Conservation (phyloP, 2,888 invertebrate genomes). For the Sceliomorpha sp. region DNA sequence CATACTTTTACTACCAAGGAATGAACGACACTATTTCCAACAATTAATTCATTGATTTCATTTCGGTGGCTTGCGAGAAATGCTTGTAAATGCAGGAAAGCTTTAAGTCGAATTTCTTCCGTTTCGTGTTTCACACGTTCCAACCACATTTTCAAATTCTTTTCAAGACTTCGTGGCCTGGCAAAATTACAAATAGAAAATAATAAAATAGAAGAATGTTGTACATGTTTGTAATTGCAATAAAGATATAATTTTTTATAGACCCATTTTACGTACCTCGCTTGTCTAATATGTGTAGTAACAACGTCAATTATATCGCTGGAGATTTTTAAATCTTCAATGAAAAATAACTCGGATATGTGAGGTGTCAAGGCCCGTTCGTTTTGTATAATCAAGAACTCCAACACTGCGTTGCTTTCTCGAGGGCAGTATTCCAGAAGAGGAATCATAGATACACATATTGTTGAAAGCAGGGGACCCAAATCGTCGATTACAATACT, state of each 20-base stretch:
- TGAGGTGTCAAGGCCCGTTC: slow-evolving; percentile 84
- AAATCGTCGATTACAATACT: slow-evolving; percentile 87
- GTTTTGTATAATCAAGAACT: slow-evolving; percentile 88
- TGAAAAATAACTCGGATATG: slow-evolving; percentile 92
- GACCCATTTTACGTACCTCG: slow-evolving; percentile 50
- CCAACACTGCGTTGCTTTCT: slow-evolving; percentile 89
- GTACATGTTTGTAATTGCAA: too few species aligned
- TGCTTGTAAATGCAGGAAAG: slow-evolving; percentile 86
- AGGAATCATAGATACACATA: slow-evolving; percentile 90
- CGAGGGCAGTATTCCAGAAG: slow-evolving; percentile 86
- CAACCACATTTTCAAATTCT: slow-evolving; percentile 85
- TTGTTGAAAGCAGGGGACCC: slow-evolving; percentile 90
- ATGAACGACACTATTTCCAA: slow-evolving; percentile 87
- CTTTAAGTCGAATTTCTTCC: slow-evolving; percentile 88
- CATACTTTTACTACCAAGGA: slow-evolving; percentile 85
- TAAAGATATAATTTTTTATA: too few species aligned
- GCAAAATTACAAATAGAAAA: too few species aligned
- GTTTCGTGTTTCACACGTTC: slow-evolving; percentile 90
- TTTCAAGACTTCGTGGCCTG: slow-evolving; percentile 83
- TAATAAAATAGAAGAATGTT: slow-evolving; percentile 7
- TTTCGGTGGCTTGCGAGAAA: slow-evolving; percentile 86
- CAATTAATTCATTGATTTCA: slow-evolving; percentile 87
- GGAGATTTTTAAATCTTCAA: slow-evolving; percentile 86
- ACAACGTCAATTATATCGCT: slow-evolving; percentile 85
- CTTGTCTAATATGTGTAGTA: slow-evolving; percentile 78